phyloP scores from a whole-genome alignment of 2,113 vertebrate species.

The Gambusia holbrooki region DNA sequence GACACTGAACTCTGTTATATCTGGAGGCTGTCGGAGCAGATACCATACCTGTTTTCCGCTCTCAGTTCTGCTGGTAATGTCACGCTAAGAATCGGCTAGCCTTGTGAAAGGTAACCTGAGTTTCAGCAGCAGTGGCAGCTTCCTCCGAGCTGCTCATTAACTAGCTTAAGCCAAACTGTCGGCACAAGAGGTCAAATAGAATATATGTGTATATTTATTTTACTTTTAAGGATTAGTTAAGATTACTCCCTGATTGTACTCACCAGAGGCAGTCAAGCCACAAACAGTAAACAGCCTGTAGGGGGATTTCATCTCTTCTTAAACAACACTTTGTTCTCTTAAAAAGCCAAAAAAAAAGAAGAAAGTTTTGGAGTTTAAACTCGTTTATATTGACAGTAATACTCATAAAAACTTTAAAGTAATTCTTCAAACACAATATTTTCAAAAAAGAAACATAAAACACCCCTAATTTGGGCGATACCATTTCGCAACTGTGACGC shows the following conservation, averaged over 20 bases:
- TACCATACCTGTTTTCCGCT: conserved; percentile 9
- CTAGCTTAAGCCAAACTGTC: background rate
- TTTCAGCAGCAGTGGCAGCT: background rate
- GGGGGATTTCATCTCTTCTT: background rate
- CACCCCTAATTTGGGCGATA: background rate
- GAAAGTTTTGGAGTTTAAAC: background rate
- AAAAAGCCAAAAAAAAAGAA: background rate
- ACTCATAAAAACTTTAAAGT: background rate
- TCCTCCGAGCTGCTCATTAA: background rate
- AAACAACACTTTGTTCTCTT: background rate
- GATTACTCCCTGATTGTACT: conserved; percentile 1
- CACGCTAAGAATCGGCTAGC: conserved; percentile 20
- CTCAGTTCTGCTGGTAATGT: background rate
- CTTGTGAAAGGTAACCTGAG: background rate
- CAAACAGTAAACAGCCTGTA: background rate
- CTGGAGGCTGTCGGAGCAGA: background rate
- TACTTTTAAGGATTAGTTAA: background rate
- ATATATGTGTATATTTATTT: background rate
- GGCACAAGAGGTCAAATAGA: background rate
- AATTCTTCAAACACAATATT: background rate
- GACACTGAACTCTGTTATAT: background rate
- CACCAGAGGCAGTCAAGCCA: background rate
- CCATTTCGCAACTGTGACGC: conserved; percentile 1
- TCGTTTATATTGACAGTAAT: background rate
- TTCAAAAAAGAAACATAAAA: background rate